Evolutionary conservation across 2,888 invertebrate genomes (phyloP), one percentile per base, ranked within the genome.

Genomic region (Adineta ricciae): DNA sequence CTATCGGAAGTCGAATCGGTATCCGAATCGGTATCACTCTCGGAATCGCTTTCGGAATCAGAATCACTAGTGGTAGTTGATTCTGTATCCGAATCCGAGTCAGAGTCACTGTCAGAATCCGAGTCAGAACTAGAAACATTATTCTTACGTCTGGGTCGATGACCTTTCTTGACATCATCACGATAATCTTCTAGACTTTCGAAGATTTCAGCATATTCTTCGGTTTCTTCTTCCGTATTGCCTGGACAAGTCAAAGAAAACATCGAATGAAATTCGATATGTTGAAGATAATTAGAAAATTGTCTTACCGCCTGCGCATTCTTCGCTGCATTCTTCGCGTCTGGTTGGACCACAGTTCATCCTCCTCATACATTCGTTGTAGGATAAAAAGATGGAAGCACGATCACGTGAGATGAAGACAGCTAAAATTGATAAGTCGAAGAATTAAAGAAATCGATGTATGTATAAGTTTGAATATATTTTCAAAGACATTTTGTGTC

Each of bases 321-420:
- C 86, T 83, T 86, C 86, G 36, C 83, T 83, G 83, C 86, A 86
- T 73, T 86, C 86, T 83, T 86, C 84, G 24, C 84, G 84, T 46
- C 73, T 83, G 32, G 83, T 27, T 52, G 83, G 83, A 27, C 86
- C 84, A 32, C 86, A 86, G n/a, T 86, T 86, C 84, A 84, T 83
- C 64, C 86, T 72, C 27, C 84, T 83, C 86, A 86, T 86, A 49
- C 86, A 86, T 83, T 86, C 86, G 54, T 86, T 86, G 52, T 86
- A 86, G 4, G 86, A 86, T 49, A 86, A 84, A 56, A 86, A 86
- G 46, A 86, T 86, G 24, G 86, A 84, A 52, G 86, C 86, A 83
- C 84, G 84, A 56, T 86, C 86, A 78, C 86, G 78, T 11, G 86
- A 84, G 21, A 86, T 84, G 52, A 86, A 86, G 82, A 84, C 56